Base-by-base conservation (phyloP, 2,797 vertebrate species). In the Phoeniculus purpureus region DNA sequence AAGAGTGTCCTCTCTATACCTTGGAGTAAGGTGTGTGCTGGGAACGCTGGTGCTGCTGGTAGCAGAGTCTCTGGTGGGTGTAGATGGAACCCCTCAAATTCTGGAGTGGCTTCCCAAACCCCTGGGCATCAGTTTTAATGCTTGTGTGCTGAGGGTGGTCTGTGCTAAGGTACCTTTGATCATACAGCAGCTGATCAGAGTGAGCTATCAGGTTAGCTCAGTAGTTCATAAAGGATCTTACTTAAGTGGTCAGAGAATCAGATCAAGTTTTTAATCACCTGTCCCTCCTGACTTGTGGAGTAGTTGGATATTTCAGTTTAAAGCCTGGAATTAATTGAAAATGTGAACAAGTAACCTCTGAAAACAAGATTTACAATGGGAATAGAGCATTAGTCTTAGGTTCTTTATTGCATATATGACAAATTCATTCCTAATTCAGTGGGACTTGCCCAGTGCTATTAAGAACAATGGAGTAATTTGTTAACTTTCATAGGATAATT, bases 391-490 rank as follows among this genome's bases (percentile, higher is more conserved):
- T 93, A 92, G 76, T 70, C 65, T 94, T 81, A 91, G 83, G 6
- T 84, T 93, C 92, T 86, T 94, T 80, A 47, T 82, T 95, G 75
- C 68, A 71, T 83, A 66, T 87, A 61, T 84, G 94, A 93, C 94
- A 96, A 91, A 91, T 91, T 93, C 87, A 64, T 91, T 86, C 78
- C 90, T 94, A 67, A 90, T 96, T 96, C 88, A 68, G 47, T 45
- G 52, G 91, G 55, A 94, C 94, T 95, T 94, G 64, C 88, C 77
- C 81, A 96, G 48, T 91, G 34, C 83, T 93, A 34, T 95, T 91
- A 91, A 91, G 89, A 93, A 96, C 96, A 96, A 93, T 85, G 83
- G 74, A 91, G 76, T 92, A 93, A 92, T 96, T 96, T 96, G 77
- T 94, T 91, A 82, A 78, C 87, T 96, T 98, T 94, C 86, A 64